Evolutionary conservation across 1,140 invertebrate genomes (phyloP), one percentile per base, ranked within the genome.

Genomic region (Cecropterus lyciades): DNA sequence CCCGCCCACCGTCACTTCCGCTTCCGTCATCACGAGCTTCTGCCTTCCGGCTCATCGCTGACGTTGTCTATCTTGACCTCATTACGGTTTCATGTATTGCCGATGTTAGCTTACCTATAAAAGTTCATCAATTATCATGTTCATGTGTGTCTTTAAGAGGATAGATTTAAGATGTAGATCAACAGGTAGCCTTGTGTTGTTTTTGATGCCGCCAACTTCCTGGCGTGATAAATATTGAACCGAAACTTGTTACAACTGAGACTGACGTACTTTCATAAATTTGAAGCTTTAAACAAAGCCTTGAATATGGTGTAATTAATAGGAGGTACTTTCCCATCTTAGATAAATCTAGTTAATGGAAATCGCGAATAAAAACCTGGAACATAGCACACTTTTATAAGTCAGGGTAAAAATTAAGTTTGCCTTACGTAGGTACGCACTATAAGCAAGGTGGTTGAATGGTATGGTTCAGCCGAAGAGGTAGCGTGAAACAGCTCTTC

Each of bases 1-100:
- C 76, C 82, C 88, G 88, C 88, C 88, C 84, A 88, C 88, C 70
- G 76, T 82, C 72, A 84, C 84, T 89, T 91, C 88, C 86, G 85
- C 82, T 85, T 91, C 85, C 87, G 84, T 77, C 72, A 77, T 69
- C 70, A 56, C 70, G 63, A 72, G 69, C 40, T 55, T 53, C 53
- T 53, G 48, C 45, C 64, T 67, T 60, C 53, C 48, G 46, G 57
- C 15, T 57, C 48, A 17, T 27, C 24, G 27, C 8, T 59, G 24
- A 59, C 43, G 27, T 46, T 3, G 8, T 48, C 15, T 10, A 14
- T 17, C 14, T 37, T 49, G 57, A 48, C 45, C 45, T 48, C 27
- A 48, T 16, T 43, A 45, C 16, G 37, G 10, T 20, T 11, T 10
- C 17, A 51, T 24, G 48, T n/a, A 30, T 51, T 49, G 5, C 13